Evolutionary conservation across 2,888 invertebrate genomes (phyloP), one percentile per base, ranked within the genome.

Genomic region (Hesperia comma): DNA sequence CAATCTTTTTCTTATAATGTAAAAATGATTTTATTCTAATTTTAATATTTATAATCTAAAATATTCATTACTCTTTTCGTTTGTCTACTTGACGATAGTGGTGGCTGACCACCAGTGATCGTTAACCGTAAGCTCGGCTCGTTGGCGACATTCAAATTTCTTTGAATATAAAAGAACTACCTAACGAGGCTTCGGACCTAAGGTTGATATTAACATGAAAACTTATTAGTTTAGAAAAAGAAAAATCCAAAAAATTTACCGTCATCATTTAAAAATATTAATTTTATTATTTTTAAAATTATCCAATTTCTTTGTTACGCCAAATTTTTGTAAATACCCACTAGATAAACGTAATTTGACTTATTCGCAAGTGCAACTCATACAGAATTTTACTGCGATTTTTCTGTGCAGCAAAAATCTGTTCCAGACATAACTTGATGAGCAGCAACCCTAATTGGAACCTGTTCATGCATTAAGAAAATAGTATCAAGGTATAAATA

Each of bases 131-230:
- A 66, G 60, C 66, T 46, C 33, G 14, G 43, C 54, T 54, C 19
- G 54, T 43, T 37, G 60, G 46, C 60, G 67, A 58, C 62, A 64
- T 62, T 69, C 68, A 68, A 63, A 62, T 71, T 69, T 69, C 61
- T 67, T 63, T 69, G 64, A 67, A 67, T 49, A 63, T 56, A 64
- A 58, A 61, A 67, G 53, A 64, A 67, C 56, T 49, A 53, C 41
- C 17, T 71, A 69, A 69, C 68, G 69, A 69, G 60, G 19, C 68
- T 60, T 56, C 64, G 12, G 0, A 2, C n/a, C 6, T 51, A 63
- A 56, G 63, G 63, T 33, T 63, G 40, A n/a, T 12, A 19, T 37
- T 37, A 37, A 33, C 33, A 5, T 6, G 7, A 33, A 37, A 26
- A 4, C 26, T 26, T 26, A 26, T 26, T 5, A 2, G 5, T 2